phyloP scores from a whole-genome alignment of 2,797 vertebrate species.

The Epinephelus awoara region DNA sequence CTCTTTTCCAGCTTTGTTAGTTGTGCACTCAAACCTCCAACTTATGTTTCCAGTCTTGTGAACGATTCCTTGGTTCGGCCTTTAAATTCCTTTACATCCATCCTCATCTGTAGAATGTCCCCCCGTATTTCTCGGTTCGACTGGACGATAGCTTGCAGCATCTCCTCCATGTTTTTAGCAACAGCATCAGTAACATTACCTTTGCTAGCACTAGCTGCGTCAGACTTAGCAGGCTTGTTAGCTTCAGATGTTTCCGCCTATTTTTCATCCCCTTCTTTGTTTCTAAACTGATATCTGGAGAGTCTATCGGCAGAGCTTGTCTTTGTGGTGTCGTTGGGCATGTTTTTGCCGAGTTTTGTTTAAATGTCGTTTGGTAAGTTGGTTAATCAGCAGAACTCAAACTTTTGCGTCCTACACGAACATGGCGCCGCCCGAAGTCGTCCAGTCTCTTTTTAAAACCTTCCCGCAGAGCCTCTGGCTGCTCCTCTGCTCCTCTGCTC shows the following conservation, averaged over 20 bases:
- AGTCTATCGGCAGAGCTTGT: neutral
- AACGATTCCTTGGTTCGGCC: constrained; percentile 18
- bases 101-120: constrained; percentile 15
- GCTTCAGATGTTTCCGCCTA: neutral
- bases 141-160: neutral
- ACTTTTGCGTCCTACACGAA: neutral
- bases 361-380: neutral
- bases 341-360: constrained; percentile 13
- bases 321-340: neutral
- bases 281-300: constrained; percentile 21
- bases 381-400: constrained; percentile 7
- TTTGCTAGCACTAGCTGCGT: neutral
- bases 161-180: neutral
- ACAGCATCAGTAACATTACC: neutral
- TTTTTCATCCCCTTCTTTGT: constrained; percentile 23
- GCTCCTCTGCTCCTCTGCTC: too few relatives aligned
- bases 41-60: constrained; percentile 16
- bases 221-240: constrained; percentile 8
- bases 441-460: too few relatives aligned
- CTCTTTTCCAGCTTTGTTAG: constrained; percentile 21
- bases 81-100: constrained; percentile 22
- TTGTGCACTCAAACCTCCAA: constrained; percentile 5
- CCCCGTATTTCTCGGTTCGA: constrained; percentile 5
- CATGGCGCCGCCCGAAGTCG: neutral
- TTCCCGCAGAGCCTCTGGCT: too few relatives aligned